Percentiles rank a stretch among this genome's conserved stretches.
Evolutionary conservation across 2,888 invertebrate species (phyloP).

Genomic region (Conops quadrifasciatus): DNA sequence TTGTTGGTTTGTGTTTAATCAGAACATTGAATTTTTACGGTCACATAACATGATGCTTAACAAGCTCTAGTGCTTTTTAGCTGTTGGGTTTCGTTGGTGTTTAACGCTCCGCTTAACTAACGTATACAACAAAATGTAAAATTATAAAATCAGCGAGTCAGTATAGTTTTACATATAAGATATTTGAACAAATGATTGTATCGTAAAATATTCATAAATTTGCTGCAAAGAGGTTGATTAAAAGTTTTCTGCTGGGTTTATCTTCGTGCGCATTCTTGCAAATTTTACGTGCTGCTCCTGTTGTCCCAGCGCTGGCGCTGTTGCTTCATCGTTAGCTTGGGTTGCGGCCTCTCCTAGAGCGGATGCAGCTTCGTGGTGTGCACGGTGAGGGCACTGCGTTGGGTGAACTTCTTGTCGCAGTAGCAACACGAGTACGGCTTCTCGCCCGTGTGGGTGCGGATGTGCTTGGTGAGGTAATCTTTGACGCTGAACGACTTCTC

Average conservation of each 20-base stretch:
- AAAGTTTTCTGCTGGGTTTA: conserved; percentile 1
- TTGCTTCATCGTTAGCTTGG: conserved; percentile 44
- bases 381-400: conserved; percentile 62
- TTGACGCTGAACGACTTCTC: conserved; percentile 64
- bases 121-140: neutral
- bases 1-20: conserved; percentile 19
- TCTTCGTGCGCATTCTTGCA: neutral
- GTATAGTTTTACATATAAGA: conserved; percentile 15
- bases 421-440: conserved; percentile 63
- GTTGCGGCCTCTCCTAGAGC: conserved; percentile 59
- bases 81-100: neutral
- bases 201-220: neutral
- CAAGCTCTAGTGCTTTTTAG: neutral
- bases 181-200: neutral
- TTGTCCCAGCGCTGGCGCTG: conserved; percentile 14
- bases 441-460: conserved; percentile 64
- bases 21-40: conserved; percentile 35
- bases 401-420: conserved; percentile 63
- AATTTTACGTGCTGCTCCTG: conserved; percentile 14
- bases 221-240: conserved; percentile 9
- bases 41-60: neutral
- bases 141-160: neutral
- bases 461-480: conserved; percentile 64
- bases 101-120: neutral
- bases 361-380: conserved; percentile 64